Percentiles rank a stretch among this genome's conserved stretches.
Evolutionary conservation across 53 echinoderm and acorn worm genomes (phyloP).

Genomic region (Paracentrotus lividus): DNA sequence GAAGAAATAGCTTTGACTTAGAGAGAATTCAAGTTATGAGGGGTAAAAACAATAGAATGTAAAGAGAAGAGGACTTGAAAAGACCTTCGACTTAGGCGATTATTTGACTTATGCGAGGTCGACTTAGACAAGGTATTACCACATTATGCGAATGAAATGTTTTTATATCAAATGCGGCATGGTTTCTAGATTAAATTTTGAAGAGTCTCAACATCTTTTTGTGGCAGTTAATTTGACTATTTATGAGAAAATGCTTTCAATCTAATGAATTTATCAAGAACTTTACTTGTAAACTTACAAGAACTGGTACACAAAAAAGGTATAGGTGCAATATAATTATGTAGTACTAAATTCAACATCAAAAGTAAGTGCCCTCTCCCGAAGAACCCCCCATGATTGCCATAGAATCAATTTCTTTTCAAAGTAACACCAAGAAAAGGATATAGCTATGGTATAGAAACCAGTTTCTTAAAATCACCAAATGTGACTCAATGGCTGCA

Average conservation of each 20-base stretch:
- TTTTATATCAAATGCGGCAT: slow-evolving; percentile 34
- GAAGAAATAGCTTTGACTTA: too few relatives aligned
- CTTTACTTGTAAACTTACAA: slow-evolving; percentile 27
- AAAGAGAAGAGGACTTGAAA: too few relatives aligned
- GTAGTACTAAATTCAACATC: slow-evolving; percentile 29
- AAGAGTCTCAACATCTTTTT: slow-evolving; percentile 21
- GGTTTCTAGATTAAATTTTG: slow-evolving; percentile 29
- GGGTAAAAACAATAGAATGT: too few relatives aligned
- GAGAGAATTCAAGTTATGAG: too few relatives aligned
- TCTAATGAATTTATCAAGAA: slow-evolving; percentile 33
- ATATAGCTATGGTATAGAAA: slow-evolving; percentile 40
- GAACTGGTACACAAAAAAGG: slow-evolving; percentile 17
- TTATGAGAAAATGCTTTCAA: slow-evolving; percentile 28
- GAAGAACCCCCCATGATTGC: slow-evolving; percentile 24
- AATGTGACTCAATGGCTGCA: slow-evolving; percentile 17
- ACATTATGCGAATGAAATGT: slow-evolving; percentile 23
- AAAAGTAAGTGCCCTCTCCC: slow-evolving; percentile 29
- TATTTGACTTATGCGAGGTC: too few relatives aligned
- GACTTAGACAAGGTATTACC: not conserved
- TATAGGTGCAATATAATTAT: slow-evolving; percentile 17
- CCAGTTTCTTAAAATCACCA: slow-evolving; percentile 16
- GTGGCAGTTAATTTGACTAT: slow-evolving; percentile 35
- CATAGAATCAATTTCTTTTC: slow-evolving; percentile 18
- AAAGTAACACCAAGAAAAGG: slow-evolving; percentile 17
- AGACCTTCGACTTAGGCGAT: too few relatives aligned